phyloP scores from a whole-genome alignment of 1,140 invertebrate genomes.

The Diabrotica virgifera region DNA sequence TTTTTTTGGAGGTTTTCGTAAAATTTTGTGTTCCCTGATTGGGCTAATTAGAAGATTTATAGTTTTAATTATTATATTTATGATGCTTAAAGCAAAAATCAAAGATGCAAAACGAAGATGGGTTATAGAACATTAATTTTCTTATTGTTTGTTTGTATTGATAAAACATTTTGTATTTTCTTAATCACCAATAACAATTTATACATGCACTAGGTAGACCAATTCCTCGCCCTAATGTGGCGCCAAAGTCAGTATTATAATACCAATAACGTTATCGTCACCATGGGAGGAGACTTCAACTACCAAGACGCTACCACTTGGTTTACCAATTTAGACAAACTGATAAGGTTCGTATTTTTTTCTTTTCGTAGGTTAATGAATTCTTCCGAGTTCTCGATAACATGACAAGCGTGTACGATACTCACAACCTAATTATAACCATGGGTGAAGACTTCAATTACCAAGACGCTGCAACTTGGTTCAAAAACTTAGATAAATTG shows the following conservation, averaged over 20 bases:
- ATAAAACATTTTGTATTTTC: background rate
- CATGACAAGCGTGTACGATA: constrained; percentile 52
- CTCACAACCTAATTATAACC: constrained; percentile 78
- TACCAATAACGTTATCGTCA: constrained; percentile 77
- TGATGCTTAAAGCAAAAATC: no score
- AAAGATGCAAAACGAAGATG: no score
- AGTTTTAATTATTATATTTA: no score
- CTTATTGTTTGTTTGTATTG: background rate
- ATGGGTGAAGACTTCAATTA: constrained; percentile 95
- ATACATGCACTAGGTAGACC: constrained; percentile 48
- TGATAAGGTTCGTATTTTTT: constrained; percentile 69
- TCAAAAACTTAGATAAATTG: constrained; percentile 83
- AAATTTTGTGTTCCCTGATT: no score
- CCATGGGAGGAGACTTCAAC: constrained; percentile 93
- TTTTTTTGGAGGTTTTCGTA: no score
- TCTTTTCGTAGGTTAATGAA: constrained; percentile 49
- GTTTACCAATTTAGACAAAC: constrained; percentile 85
- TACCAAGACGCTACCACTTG: constrained; percentile 82
- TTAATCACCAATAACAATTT: background rate
- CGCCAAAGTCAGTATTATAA: constrained; percentile 52
- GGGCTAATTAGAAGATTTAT: no score
- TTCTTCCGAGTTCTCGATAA: constrained; percentile 57
- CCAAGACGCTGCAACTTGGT: constrained; percentile 80
- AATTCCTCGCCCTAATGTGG: constrained; percentile 56
- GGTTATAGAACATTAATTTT: no score